These are phyloP conservation scores for Atlantisia rogersi DNA, from an alignment of 2,113 vertebrate genomes.

Conservation along the genomic window DNA sequence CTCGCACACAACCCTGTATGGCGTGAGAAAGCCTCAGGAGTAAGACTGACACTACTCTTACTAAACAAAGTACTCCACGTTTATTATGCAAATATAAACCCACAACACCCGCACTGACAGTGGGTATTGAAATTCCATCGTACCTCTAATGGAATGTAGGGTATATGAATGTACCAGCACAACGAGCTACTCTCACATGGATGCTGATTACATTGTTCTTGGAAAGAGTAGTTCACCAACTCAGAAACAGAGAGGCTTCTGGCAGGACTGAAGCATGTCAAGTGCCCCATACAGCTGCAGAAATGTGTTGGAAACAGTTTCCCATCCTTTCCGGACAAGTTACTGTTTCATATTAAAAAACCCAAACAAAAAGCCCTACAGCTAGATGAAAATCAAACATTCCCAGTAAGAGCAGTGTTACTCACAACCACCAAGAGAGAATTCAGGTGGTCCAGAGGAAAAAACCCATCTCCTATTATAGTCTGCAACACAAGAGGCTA, in stretches of 20 bases:
- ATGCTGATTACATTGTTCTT: background rate
- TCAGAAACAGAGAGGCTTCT: background rate
- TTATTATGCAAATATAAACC: background rate
- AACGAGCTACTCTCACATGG: background rate
- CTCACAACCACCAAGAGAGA: background rate
- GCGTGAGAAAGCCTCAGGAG: background rate
- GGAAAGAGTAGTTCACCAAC: background rate
- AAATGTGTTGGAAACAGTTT: background rate
- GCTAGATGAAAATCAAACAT: background rate
- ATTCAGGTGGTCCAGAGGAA: background rate
- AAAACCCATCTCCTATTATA: background rate
- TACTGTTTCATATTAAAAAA: background rate
- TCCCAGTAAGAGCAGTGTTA: background rate
- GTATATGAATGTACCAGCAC: fast-evolving
- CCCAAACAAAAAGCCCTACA: too few relatives aligned
- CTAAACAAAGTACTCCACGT: background rate
- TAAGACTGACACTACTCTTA: background rate
- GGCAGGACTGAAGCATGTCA: background rate
- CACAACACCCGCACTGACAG: background rate
- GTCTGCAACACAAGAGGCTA: background rate
- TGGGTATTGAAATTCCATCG: background rate
- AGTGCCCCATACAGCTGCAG: background rate
- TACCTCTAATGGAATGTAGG: fast-evolving
- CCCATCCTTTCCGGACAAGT: background rate
- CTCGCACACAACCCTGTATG: fast-evolving